A percentile compares a stretch with the other conserved stretches of the same genome.
Evolutionary conservation across 2,797 vertebrate species (phyloP).

Genomic region (Chelonia mydas): DNA sequence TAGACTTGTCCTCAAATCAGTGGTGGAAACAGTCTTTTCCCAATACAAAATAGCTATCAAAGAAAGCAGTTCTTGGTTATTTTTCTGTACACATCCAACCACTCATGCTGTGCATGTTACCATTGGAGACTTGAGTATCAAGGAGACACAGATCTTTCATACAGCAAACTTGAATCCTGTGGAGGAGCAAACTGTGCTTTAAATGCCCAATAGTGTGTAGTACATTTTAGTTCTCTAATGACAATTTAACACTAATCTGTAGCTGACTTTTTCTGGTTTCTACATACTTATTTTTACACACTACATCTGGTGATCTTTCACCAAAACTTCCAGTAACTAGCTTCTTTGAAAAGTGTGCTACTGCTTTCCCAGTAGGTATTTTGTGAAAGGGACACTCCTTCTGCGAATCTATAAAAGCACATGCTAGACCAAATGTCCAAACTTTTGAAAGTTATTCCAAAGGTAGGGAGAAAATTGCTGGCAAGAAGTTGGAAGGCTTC

Average conservation of each 20-base stretch:
- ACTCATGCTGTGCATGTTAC: neutral
- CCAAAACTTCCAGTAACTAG: neutral
- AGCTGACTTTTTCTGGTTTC: neutral
- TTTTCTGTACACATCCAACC: neutral
- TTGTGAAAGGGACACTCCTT: no score
- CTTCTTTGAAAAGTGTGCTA: neutral
- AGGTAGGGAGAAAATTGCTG: neutral
- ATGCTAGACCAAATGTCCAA: neutral
- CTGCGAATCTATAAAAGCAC: no score
- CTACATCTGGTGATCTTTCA: neutral
- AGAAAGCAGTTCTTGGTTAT: neutral
- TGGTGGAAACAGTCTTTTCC: neutral
- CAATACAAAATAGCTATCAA: no score
- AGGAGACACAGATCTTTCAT: neutral
- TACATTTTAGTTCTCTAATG: neutral
- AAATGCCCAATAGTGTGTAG: slow-evolving; percentile 14
- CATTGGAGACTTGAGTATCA: neutral
- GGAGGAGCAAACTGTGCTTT: neutral
- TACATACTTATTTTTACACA: neutral
- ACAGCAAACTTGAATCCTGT: neutral
- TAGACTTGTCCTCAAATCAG: neutral
- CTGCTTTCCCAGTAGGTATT: neutral
- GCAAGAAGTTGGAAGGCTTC: neutral
- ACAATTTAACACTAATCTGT: neutral
- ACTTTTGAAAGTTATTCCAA: neutral